Conservation (phyloP, 1,140 invertebrate species). For the Bombus pascuorum region DNA sequence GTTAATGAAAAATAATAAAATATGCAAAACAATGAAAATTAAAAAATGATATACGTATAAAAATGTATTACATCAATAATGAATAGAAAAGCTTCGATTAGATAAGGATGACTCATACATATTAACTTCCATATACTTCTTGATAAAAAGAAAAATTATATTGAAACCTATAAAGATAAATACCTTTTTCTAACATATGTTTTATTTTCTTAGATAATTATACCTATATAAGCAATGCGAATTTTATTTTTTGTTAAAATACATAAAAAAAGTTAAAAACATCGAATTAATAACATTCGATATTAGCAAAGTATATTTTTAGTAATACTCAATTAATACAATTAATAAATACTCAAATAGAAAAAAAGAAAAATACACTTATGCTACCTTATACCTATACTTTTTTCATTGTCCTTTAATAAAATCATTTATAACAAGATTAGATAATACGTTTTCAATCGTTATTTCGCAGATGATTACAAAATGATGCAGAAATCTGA, state of each 20-base stretch:
- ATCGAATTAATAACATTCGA: neutral
- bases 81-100: neutral
- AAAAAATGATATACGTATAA: neutral
- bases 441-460: neutral
- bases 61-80: neutral
- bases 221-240: neutral
- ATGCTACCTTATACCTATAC: neutral
- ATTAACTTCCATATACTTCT: neutral
- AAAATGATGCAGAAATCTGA: neutral
- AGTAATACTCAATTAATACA: too few species aligned
- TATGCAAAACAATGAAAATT: neutral
- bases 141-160: neutral
- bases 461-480: neutral
- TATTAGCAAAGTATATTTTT: neutral
- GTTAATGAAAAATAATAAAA: neutral
- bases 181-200: neutral
- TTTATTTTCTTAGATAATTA: neutral
- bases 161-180: neutral
- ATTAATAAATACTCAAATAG: neutral
- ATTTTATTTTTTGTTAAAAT: neutral
- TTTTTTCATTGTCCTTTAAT: neutral
- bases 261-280: neutral
- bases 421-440: neutral
- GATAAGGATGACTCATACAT: neutral
- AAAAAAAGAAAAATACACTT: neutral